phyloP scores from a whole-genome alignment of 53 echinoderm and acorn worm species.

The Holothuria leucospilota region DNA sequence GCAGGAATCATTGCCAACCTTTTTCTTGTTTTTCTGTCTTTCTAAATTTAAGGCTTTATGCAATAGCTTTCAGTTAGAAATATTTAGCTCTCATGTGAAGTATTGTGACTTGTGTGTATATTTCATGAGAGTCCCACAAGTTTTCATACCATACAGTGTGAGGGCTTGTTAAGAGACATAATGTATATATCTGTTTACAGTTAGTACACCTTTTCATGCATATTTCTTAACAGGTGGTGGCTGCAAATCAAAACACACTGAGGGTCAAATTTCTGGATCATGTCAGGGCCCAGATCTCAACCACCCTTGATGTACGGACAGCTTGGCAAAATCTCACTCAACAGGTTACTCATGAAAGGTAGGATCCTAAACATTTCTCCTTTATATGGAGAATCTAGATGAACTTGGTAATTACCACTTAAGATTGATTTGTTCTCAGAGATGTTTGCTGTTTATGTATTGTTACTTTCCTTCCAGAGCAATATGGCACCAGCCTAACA shows the following conservation, averaged over 20 bases:
- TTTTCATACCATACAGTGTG: too few species aligned
- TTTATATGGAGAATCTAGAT: background rate
- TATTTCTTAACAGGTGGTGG: constrained; percentile 70
- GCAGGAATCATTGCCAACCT: too few species aligned
- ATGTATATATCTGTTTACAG: too few species aligned
- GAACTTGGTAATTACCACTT: too few species aligned
- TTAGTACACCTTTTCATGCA: too few species aligned
- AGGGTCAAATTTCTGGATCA: constrained; percentile 81
- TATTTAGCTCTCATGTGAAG: too few species aligned
- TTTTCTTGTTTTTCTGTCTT: too few species aligned
- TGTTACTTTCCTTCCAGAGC: constrained; percentile 58
- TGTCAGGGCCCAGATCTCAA: constrained; percentile 77
- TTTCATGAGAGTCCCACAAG: too few species aligned
- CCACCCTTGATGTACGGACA: constrained; percentile 78
- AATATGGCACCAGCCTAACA: constrained; percentile 81
- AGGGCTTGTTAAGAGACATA: too few species aligned
- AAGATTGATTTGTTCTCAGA: background rate
- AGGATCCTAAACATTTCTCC: background rate
- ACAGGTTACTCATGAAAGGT: constrained; percentile 97
- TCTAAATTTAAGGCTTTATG: too few species aligned
- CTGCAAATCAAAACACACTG: constrained; percentile 77
- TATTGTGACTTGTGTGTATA: too few species aligned
- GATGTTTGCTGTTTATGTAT: background rate
- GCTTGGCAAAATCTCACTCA: constrained; percentile 95
- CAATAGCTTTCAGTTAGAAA: too few species aligned